Percentiles rank a stretch among this genome's conserved stretches.
phyloP scores from a whole-genome alignment of 2,888 invertebrate species.

The Lochmaea crataegi region DNA sequence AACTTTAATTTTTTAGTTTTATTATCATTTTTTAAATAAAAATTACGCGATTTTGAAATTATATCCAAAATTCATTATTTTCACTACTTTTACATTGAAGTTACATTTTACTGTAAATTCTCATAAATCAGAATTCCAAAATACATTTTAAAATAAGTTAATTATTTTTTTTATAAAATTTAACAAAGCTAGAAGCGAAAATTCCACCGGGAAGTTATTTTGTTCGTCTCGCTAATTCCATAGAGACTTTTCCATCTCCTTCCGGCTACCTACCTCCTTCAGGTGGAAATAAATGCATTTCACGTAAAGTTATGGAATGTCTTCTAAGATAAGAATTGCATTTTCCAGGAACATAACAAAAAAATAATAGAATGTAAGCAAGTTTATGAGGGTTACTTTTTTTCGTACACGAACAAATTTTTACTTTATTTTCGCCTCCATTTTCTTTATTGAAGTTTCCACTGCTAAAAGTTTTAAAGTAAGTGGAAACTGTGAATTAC shows the following conservation, averaged over 20 bases:
- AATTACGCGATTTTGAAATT: no score
- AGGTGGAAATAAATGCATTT: slow-evolving; percentile 17
- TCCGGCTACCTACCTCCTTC: neutral
- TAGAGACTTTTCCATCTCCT: neutral
- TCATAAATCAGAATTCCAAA: no score
- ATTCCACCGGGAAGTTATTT: no score
- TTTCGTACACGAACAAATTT: neutral
- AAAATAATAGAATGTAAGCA: neutral
- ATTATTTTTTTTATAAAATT: no score
- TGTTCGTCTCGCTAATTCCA: no score
- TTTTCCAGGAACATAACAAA: neutral
- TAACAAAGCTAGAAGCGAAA: no score
- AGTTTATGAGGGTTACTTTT: slow-evolving; percentile 7
- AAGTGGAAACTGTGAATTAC: slow-evolving; percentile 4
- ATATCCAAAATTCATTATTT: no score
- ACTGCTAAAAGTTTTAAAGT: slow-evolving; percentile 2
- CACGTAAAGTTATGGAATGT: slow-evolving; percentile 16
- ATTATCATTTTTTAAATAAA: no score
- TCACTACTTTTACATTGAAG: no score
- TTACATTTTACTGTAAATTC: no score
- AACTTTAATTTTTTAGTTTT: no score
- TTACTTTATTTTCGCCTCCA: neutral
- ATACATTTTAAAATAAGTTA: no score
- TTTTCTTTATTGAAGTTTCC: slow-evolving; percentile 4
- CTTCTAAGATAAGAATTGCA: slow-evolving; percentile 14